Conservation (phyloP, 2,113 vertebrate species). For the Toxostoma redivivum region DNA sequence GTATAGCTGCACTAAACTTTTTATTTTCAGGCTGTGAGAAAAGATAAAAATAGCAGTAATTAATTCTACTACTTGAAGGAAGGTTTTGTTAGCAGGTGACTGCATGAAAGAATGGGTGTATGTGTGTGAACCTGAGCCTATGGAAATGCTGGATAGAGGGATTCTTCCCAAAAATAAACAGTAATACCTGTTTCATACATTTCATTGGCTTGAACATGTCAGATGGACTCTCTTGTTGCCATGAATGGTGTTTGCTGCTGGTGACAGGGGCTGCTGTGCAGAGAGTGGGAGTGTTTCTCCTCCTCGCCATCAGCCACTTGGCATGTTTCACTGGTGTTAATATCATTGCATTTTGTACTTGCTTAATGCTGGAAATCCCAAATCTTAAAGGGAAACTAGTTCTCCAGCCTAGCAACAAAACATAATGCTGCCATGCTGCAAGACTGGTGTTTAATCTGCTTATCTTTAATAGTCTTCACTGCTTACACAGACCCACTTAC, state of each 20-base stretch:
- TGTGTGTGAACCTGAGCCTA: not conserved
- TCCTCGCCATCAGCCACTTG: not conserved
- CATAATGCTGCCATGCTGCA: conserved; percentile 6
- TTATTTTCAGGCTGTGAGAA: conserved; percentile 4
- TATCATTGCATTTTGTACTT: not conserved
- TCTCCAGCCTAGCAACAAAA: conserved; percentile 25
- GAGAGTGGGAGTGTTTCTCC: not conserved
- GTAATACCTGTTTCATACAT: not conserved
- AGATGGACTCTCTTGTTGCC: not conserved
- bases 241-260: not conserved
- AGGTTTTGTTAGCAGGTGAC: not conserved
- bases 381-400: not conserved
- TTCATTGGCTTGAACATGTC: not conserved
- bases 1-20: not conserved
- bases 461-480: conserved; percentile 46
- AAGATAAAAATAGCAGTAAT: not conserved
- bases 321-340: not conserved
- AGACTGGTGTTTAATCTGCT: conserved; percentile 54
- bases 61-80: not conserved
- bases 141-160: not conserved
- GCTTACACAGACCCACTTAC: conserved; percentile 55
- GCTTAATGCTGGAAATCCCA: not conserved
- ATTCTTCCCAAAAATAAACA: not conserved
- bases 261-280: not conserved
- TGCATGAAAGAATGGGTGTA: not conserved